A percentile compares a stretch with the other conserved stretches of the same genome.
Evolutionary conservation across 2,888 invertebrate species (phyloP).

Genomic region (Keiferia lycopersicella): DNA sequence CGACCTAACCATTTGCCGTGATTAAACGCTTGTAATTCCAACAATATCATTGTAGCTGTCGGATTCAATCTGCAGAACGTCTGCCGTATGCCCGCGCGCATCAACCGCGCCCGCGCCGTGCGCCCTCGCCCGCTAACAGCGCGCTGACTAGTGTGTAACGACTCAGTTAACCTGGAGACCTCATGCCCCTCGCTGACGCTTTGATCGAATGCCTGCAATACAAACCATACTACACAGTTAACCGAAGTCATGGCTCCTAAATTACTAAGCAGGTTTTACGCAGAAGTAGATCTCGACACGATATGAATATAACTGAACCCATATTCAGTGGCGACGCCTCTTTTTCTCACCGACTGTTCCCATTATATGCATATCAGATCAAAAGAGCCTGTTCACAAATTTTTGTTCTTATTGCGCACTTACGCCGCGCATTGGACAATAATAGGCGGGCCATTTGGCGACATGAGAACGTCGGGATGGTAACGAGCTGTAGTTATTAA

Average conservation of each 20-base stretch:
- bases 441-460: slow-evolving; percentile 63
- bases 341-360: slow-evolving; percentile 35
- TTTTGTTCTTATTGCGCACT: slow-evolving; percentile 61
- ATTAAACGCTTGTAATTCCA: slow-evolving; percentile 80
- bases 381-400: slow-evolving; percentile 52
- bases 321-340: slow-evolving; percentile 31
- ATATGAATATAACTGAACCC: slow-evolving; percentile 34
- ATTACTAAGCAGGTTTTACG: slow-evolving; percentile 42
- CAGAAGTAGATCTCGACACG: slow-evolving; percentile 40
- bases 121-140: slow-evolving; percentile 32
- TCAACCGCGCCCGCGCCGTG: slow-evolving; percentile 43
- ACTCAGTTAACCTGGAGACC: slow-evolving; percentile 48
- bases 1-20: slow-evolving; percentile 54
- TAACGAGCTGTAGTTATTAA: slow-evolving; percentile 71
- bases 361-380: slow-evolving; percentile 47
- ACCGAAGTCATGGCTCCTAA: slow-evolving; percentile 26
- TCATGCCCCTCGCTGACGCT: slow-evolving; percentile 39
- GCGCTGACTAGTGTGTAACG: slow-evolving; percentile 46
- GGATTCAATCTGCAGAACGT: slow-evolving; percentile 66
- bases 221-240: slow-evolving; percentile 22
- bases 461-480: slow-evolving; percentile 58
- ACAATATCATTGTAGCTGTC: slow-evolving; percentile 74
- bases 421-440: slow-evolving; percentile 54
- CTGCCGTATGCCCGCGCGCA: slow-evolving; percentile 51
- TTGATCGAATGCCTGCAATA: slow-evolving; percentile 27